A percentile compares a stretch with the other conserved stretches of the same genome.
phyloP scores from a whole-genome alignment of 2,888 invertebrate species.

The Diabrotica balteata region DNA sequence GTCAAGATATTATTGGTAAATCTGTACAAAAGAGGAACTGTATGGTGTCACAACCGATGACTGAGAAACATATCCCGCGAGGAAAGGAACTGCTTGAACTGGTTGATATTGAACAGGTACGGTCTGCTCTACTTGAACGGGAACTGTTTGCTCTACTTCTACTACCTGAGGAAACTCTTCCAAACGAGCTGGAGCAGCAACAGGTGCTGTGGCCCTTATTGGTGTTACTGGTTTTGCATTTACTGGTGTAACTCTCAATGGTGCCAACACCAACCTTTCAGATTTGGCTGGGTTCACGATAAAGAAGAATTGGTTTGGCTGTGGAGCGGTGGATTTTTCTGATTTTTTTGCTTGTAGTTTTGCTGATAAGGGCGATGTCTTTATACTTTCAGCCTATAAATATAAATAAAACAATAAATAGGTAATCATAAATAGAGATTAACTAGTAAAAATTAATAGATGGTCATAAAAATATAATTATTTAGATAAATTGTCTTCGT shows the following conservation, averaged over 20 bases:
- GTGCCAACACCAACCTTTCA: slow-evolving; percentile 49
- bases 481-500: too few species aligned
- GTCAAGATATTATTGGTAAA: slow-evolving; percentile 42
- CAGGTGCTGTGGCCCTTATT: slow-evolving; percentile 8
- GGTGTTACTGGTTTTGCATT: neutral
- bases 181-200: slow-evolving; percentile 18
- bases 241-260: slow-evolving; percentile 19
- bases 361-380: slow-evolving; percentile 28
- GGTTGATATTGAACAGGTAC: slow-evolving; percentile 19
- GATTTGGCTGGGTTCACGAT: slow-evolving; percentile 49
- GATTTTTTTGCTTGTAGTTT: slow-evolving; percentile 37
- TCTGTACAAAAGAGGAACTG: slow-evolving; percentile 48
- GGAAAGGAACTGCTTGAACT: slow-evolving; percentile 30
- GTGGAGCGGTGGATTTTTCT: slow-evolving; percentile 14
- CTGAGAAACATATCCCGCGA: slow-evolving; percentile 35
- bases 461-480: too few species aligned
- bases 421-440: too few species aligned
- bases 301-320: slow-evolving; percentile 9
- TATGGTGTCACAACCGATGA: slow-evolving; percentile 48
- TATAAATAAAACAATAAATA: neutral
- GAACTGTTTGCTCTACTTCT: slow-evolving; percentile 35
- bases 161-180: slow-evolving; percentile 14
- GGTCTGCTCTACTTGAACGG: slow-evolving; percentile 38
- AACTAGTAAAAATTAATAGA: too few species aligned
- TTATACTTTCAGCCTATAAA: slow-evolving; percentile 48